A percentile compares a stretch with the other conserved stretches of the same genome.
These are phyloP conservation scores for Phymastichus coffea DNA, from an alignment of 1,140 invertebrate genomes.

Conservation along the genomic window DNA sequence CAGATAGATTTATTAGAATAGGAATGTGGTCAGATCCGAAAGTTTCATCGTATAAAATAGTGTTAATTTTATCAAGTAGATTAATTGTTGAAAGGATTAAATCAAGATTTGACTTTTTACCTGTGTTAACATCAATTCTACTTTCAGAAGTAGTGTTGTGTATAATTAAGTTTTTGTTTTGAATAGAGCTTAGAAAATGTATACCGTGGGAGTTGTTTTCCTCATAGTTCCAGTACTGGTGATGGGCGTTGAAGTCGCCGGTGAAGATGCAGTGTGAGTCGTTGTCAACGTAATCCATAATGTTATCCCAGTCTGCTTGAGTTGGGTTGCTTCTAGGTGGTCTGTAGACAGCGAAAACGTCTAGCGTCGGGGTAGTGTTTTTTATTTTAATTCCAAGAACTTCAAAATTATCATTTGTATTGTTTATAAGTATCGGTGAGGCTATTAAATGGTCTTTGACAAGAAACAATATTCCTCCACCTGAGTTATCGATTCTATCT, in stretches of 20 bases:
- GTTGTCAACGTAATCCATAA: background rate
- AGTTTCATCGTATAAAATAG: too few species aligned
- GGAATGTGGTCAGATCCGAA: too few species aligned
- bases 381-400: background rate
- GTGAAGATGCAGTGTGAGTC: background rate
- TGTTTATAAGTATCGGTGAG: too few species aligned
- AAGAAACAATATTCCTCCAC: background rate
- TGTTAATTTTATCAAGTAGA: too few species aligned
- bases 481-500: background rate
- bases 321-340: background rate
- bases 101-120: too few species aligned
- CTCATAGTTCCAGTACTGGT: too few species aligned
- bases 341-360: slow-evolving; percentile 5
- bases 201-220: slow-evolving; percentile 3
- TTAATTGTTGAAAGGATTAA: too few species aligned
- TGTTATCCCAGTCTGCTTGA: background rate
- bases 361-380: background rate
- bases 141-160: background rate
- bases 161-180: too few species aligned
- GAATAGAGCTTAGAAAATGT: background rate
- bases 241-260: too few species aligned
- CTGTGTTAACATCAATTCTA: too few species aligned
- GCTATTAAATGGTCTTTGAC: background rate
- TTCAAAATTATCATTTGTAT: background rate
- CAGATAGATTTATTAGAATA: too few species aligned